These are phyloP conservation scores for Heliocidaris erythrogramma DNA, from an alignment of 35 echinoderm and acorn worm genomes.

Conservation along the genomic window DNA sequence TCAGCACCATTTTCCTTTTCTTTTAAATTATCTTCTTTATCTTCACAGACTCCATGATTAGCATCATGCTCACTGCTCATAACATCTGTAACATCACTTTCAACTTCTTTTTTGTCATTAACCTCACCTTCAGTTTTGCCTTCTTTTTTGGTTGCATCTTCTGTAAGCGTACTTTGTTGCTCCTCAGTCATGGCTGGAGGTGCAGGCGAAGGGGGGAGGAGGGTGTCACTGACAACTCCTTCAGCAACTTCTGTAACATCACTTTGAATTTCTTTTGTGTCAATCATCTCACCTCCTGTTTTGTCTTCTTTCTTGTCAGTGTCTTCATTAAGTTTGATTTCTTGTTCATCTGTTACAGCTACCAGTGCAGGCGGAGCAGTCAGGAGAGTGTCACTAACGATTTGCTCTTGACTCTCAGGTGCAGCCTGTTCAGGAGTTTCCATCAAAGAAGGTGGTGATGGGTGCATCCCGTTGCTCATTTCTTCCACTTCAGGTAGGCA, in stretches of 20 bases:
- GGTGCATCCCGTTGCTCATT: conserved; percentile 12
- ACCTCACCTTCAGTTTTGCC: not conserved
- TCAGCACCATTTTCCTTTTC: not conserved
- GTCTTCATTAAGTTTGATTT: not conserved
- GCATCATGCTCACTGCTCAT: not conserved
- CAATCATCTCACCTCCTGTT: not conserved
- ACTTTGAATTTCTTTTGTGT: not conserved
- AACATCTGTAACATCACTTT: not conserved
- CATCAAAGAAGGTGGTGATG: not conserved
- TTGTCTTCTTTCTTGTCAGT: not conserved
- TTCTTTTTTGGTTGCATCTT: not conserved
- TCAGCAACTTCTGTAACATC: not conserved
- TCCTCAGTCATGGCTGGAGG: too few relatives aligned
- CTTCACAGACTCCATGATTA: not conserved
- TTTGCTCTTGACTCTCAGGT: not conserved
- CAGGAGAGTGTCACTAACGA: not conserved
- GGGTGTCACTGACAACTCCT: not conserved
- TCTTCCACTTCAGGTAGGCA: conserved; percentile 43
- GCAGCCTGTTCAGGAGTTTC: not conserved
- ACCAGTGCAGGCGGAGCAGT: not conserved
- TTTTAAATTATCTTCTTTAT: not conserved
- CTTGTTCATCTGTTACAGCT: not conserved
- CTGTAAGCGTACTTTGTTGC: not conserved
- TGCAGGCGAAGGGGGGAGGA: too few relatives aligned
- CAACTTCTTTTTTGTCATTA: not conserved